Evolutionary conservation across 2,888 invertebrate species (phyloP), one percentile per base, ranked within the genome.

Genomic region (Lysandra coridon): DNA sequence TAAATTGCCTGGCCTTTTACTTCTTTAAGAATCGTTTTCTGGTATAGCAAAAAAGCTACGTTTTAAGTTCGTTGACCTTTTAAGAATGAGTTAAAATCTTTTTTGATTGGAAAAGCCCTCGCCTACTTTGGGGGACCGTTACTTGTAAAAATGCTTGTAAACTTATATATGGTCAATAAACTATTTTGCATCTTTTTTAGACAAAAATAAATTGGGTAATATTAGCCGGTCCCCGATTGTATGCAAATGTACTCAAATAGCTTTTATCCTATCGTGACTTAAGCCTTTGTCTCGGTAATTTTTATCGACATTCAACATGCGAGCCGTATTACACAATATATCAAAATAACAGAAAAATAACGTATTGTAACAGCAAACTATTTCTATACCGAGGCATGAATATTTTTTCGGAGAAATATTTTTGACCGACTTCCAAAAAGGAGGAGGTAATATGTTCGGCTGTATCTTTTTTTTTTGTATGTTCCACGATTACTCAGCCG

Each of bases 251-350:
- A 7, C 30, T 14, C 14, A 75, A 75, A 75, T 44, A 75, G 75
- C 75, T 49, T 49, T 23, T 23, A 49, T 44, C n/a, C 49, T 44
- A 49, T 75, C 75, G 75, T 75, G 75, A 75, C 75, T 75, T 44
- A 30, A 64, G n/a, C 12, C 74, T 33, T 74, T 75, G 49, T 75
- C 49, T 75, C 75, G 75, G 69, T 75, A 75, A 75, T 75, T 75
- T 49, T 75, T 75, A 75, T 75, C 44, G 75, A 75, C 75, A 30
- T 44, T 49, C 75, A 75, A 49, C 75, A 75, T 23, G 75, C 75
- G 75, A 75, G 5, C 4, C 17, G 49, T 75, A 49, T 75, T 75
- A 75, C 75, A 75, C 44, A 75, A 49, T 49, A 75, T 75, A 75
- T 75, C 49, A 49, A 49, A 44, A 44, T 44, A 44, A 44, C 44